These are phyloP conservation scores for Cydia pomonella DNA, from an alignment of 1,140 invertebrate genomes.

Conservation along the genomic window DNA sequence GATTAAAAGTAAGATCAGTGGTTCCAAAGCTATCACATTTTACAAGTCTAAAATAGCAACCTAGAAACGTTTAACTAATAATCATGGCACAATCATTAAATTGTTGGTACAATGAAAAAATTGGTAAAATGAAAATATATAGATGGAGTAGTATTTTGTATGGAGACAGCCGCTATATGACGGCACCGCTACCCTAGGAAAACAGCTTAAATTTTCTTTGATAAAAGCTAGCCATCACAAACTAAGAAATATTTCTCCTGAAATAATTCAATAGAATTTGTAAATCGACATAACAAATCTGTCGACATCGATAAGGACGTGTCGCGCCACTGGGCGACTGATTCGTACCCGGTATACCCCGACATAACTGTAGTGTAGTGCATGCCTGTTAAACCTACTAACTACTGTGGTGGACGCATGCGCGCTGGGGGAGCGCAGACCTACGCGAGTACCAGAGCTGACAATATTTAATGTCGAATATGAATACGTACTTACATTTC, in stretches of 20 bases:
- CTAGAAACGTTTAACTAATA: too few relatives aligned
- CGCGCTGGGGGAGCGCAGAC: conserved; percentile 43
- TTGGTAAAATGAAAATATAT: too few relatives aligned
- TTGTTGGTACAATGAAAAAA: too few relatives aligned
- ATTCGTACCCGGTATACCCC: conserved; percentile 23
- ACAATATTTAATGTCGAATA: neutral
- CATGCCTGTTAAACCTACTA: conserved; percentile 41
- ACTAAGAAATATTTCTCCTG: neutral
- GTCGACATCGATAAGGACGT: neutral
- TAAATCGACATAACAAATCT: neutral
- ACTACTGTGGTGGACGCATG: conserved; percentile 54
- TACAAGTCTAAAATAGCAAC: neutral
- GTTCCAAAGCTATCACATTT: neutral
- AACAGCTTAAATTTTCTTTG: too few relatives aligned
- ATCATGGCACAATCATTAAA: too few relatives aligned
- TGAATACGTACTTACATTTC: conserved; percentile 14
- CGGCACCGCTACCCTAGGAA: too few relatives aligned
- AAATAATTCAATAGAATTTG: neutral
- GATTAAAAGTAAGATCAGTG: neutral
- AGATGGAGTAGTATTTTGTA: too few relatives aligned
- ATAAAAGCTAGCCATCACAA: too few relatives aligned
- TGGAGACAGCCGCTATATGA: too few relatives aligned
- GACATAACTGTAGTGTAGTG: conserved; percentile 20
- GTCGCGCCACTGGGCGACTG: conserved; percentile 6
- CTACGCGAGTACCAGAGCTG: conserved; percentile 15